These are phyloP conservation scores for Hyles euphorbiae DNA, from an alignment of 1,140 invertebrate species.

Conservation along the genomic window DNA sequence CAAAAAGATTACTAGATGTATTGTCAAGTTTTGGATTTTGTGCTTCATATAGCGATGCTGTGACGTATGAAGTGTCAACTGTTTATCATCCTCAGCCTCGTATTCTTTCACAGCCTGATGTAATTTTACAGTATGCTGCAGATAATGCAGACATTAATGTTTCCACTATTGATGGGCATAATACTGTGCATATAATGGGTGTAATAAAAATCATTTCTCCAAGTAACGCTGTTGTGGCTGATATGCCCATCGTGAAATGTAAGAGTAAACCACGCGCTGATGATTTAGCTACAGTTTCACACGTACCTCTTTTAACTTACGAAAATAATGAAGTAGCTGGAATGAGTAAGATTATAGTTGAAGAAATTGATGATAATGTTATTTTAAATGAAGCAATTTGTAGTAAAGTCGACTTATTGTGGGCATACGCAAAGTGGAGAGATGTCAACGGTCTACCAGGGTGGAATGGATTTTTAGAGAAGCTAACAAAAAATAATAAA, in stretches of 20 bases:
- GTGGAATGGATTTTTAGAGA: constrained; percentile 22
- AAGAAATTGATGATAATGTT: constrained; percentile 33
- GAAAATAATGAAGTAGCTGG: constrained; percentile 40
- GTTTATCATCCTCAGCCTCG: constrained; percentile 35
- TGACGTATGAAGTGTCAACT: constrained; percentile 54
- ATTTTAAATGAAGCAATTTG: constrained; percentile 29
- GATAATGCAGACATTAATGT: constrained; percentile 58
- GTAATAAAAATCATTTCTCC: constrained; percentile 42
- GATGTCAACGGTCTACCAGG: constrained; percentile 22
- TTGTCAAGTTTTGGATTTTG: constrained; percentile 44
- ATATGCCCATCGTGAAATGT: constrained; percentile 40
- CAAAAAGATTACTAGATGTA: constrained; percentile 46
- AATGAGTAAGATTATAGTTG: constrained; percentile 37
- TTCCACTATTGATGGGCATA: constrained; percentile 43
- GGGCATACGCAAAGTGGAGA: constrained; percentile 40
- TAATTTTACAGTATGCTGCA: constrained; percentile 37
- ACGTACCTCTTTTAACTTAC: constrained; percentile 38
- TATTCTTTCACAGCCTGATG: too few species aligned
- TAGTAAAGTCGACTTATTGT: constrained; percentile 36
- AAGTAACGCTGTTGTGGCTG: constrained; percentile 34
- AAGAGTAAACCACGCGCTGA: constrained; percentile 37
- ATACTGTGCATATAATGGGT: constrained; percentile 46
- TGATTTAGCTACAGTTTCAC: constrained; percentile 42
- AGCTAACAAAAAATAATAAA: constrained; percentile 22
- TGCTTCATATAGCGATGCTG: too few species aligned